phyloP scores from a whole-genome alignment of 2,113 vertebrate species.

The Sialia sialis region DNA sequence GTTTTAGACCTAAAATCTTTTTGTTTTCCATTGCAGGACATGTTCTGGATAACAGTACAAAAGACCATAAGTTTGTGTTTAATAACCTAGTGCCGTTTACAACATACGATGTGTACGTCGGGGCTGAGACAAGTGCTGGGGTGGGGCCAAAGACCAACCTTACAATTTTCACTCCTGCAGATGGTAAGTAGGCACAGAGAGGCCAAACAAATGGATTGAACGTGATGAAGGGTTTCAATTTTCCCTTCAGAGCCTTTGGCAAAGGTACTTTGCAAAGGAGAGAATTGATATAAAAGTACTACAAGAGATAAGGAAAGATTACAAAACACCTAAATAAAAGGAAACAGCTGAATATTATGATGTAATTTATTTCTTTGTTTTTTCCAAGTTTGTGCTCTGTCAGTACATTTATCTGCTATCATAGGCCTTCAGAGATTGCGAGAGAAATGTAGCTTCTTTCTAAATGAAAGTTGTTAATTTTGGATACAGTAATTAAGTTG shows the following conservation, averaged over 20 bases:
- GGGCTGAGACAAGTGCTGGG: constrained; percentile 87
- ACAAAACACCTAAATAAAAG: background rate
- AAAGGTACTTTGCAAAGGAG: background rate
- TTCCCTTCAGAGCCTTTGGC: background rate
- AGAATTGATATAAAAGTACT: background rate
- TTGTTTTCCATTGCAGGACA: constrained; percentile 68
- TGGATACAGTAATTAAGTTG: background rate
- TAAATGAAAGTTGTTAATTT: background rate
- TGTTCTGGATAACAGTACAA: constrained; percentile 87
- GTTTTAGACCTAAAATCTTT: background rate
- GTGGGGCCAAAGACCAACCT: constrained; percentile 81
- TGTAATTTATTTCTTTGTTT: background rate
- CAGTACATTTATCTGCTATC: background rate
- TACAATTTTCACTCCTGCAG: constrained; percentile 81
- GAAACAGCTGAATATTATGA: background rate
- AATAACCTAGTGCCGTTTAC: constrained; percentile 85
- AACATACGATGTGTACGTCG: constrained; percentile 70
- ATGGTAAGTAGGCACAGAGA: constrained; percentile 73
- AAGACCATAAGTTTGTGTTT: constrained; percentile 80
- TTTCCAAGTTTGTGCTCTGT: background rate
- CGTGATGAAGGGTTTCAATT: background rate
- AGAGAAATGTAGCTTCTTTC: background rate
- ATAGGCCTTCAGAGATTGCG: background rate
- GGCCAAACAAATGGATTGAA: background rate
- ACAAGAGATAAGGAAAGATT: background rate